Base-by-base conservation (phyloP, 2,113 vertebrate genomes). In the Gambusia holbrooki region DNA sequence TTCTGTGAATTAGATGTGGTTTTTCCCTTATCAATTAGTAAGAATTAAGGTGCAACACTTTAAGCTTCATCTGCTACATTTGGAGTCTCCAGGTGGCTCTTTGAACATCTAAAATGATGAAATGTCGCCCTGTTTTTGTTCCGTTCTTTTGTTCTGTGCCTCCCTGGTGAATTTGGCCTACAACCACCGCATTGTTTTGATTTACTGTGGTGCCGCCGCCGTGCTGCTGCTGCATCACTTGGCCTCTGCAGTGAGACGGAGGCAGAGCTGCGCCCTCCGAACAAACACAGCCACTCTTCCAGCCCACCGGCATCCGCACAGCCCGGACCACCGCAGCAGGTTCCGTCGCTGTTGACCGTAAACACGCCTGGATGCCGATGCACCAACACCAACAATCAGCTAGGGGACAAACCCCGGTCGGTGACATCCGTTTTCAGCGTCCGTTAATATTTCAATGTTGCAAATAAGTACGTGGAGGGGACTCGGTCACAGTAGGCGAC, bases 241-340 rank as follows among this genome's bases (percentile, higher is more conserved):
- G 84, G 77, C 86, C 87, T 87, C 84, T 89, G 91, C 91, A 72
- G 87, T 90, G 62, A 84, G 74, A 71, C 15, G 79, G 11, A 22
- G 81, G 11, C 17, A 35, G 62, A 61, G 71, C 77, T 72, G 83
- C 74, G 62, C 30, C 54, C 54, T 48, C 17, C 84, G 77, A 74
- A 84, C 72, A 51, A 68, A 72, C n/a, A 71, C 27, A 73, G 67
- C 27, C 54, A 68, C 77, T 15, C 69, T 28, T 48, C 7, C 68
- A 65, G 17, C 19, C 66, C 62, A 62, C 64, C 60, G 17, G 45
- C 45, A 48, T 48, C 45, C 0, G 45, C 45, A 48, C 45, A 19
- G 17, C 45, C 45, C 17, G 15, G 45, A 6, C 5, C 17, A 11
- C 61, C 13, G 29, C 60, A 25, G 70, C 76, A 62, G 42, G 45